Conservation (phyloP, 1,140 invertebrate species). For the Drosophila takahashii region DNA sequence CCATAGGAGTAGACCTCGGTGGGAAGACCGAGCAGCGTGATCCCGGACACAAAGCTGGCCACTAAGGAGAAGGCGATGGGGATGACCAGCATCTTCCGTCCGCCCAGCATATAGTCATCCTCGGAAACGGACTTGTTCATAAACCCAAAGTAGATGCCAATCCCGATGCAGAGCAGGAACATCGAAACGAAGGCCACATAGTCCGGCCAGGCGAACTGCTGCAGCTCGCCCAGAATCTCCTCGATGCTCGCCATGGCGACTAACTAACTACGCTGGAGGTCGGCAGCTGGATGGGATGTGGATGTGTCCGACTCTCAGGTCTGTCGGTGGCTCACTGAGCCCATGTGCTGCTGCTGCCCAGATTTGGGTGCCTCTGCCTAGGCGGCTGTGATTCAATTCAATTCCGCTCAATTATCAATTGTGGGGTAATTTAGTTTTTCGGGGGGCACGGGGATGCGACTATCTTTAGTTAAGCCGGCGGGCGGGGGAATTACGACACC, state of each 20-base stretch:
- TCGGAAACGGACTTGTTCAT: constrained; percentile 86
- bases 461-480: constrained; percentile 68
- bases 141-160: constrained; percentile 88
- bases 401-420: constrained; percentile 80
- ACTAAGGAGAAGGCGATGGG: constrained; percentile 87
- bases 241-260: constrained; percentile 85
- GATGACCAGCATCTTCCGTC: constrained; percentile 86
- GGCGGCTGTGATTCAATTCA: constrained; percentile 69
- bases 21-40: constrained; percentile 94
- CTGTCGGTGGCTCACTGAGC: constrained; percentile 48
- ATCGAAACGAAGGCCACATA: constrained; percentile 86
- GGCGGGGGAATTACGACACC: constrained; percentile 52
- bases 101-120: constrained; percentile 88
- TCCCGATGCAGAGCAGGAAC: constrained; percentile 86
- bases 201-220: constrained; percentile 84
- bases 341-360: constrained; percentile 41
- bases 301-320: constrained; percentile 34
- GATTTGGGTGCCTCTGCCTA: constrained; percentile 26
- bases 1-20: constrained; percentile 96
- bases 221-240: constrained; percentile 86
- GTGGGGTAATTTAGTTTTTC: constrained; percentile 73
- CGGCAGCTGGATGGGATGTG: constrained; percentile 5
- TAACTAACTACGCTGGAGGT: constrained; percentile 5
- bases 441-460: constrained; percentile 45
- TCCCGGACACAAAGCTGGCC: constrained; percentile 94